A percentile compares a stretch with the other conserved stretches of the same genome.
These are phyloP conservation scores for Galaxias olidus DNA, from an alignment of 2,797 vertebrate species.

Conservation along the genomic window DNA sequence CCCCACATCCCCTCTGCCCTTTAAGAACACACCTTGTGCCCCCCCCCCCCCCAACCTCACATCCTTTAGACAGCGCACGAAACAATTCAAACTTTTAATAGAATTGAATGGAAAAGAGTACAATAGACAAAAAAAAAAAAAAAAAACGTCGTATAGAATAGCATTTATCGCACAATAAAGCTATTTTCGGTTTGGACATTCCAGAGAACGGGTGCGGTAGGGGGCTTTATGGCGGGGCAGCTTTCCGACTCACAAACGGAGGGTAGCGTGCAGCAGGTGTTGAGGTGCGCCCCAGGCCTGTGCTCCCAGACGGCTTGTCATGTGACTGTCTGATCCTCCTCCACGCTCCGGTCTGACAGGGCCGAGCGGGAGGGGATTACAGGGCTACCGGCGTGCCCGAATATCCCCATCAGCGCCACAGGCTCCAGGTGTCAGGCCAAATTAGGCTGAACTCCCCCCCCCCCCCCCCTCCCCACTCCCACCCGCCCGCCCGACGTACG, in stretches of 20 bases:
- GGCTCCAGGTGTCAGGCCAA: conserved; percentile 57
- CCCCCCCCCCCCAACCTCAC: conserved; percentile 12
- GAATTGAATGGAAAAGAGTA: not conserved
- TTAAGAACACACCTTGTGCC: conserved; percentile 26
- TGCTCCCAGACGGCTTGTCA: conserved; percentile 17
- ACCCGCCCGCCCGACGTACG: conserved; percentile 53
- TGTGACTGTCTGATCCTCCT: conserved; percentile 40
- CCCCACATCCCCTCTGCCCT: conserved; percentile 24
- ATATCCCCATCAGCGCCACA: conserved; percentile 56
- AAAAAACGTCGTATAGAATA: too few relatives aligned
- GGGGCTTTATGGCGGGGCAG: too few relatives aligned
- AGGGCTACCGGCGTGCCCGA: conserved; percentile 58
- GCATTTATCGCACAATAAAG: too few relatives aligned
- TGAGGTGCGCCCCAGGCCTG: too few relatives aligned
- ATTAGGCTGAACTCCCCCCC: conserved; percentile 56
- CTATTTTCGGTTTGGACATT: too few relatives aligned
- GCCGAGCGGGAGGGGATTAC: conserved; percentile 51
- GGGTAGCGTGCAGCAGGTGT: too few relatives aligned
- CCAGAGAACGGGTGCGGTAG: too few relatives aligned
- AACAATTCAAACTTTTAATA: not conserved
- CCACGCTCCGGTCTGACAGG: conserved; percentile 37
- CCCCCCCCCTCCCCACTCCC: conserved; percentile 41
- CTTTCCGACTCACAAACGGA: too few relatives aligned
- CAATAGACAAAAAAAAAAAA: not conserved
- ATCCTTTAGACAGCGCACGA: not conserved